phyloP scores from a whole-genome alignment of 2,113 vertebrate genomes.

The Dunckerocampus dactyliophorus region DNA sequence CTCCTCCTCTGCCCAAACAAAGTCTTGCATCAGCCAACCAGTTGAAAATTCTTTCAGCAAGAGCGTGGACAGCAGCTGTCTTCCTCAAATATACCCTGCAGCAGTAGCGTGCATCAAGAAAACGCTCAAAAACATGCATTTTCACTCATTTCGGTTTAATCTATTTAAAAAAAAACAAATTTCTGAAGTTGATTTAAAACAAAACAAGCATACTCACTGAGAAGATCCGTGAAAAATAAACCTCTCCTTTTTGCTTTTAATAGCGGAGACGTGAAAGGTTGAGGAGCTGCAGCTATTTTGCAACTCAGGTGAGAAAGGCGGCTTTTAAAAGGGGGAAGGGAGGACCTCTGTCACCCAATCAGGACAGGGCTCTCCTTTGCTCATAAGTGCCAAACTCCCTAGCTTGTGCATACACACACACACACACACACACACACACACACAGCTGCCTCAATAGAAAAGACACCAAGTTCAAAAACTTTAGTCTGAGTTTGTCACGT shows the following conservation, averaged over 20 bases:
- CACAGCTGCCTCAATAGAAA: conserved; percentile 1
- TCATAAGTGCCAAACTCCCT: no score
- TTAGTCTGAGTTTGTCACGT: not conserved
- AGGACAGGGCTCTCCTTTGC: conserved; percentile 11
- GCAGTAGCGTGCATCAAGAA: not conserved
- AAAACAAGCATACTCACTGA: conserved; percentile 28
- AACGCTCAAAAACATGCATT: no score
- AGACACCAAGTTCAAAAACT: not conserved
- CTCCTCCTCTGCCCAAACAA: conserved; percentile 18
- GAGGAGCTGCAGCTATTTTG: conserved; percentile 43
- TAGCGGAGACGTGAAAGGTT: conserved; percentile 2
- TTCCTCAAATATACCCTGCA: conserved; percentile 1
- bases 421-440: conserved; percentile 2
- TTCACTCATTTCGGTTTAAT: no score
- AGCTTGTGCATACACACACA: conserved; percentile 9
- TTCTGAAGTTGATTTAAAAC: not conserved
- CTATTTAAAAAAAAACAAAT: not conserved
- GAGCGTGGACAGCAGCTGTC: not conserved
- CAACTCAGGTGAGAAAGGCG: conserved; percentile 54
- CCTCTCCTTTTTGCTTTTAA: not conserved
- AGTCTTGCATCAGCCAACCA: conserved; percentile 47
- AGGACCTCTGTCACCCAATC: conserved; percentile 64
- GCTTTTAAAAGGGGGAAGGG: conserved; percentile 66
- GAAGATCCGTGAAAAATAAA: conserved; percentile 1
- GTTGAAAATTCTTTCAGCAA: conserved; percentile 7